Evolutionary conservation across 2,113 vertebrate species (phyloP), one percentile per base, ranked within the genome.

Genomic region (Clupea harengus): DNA sequence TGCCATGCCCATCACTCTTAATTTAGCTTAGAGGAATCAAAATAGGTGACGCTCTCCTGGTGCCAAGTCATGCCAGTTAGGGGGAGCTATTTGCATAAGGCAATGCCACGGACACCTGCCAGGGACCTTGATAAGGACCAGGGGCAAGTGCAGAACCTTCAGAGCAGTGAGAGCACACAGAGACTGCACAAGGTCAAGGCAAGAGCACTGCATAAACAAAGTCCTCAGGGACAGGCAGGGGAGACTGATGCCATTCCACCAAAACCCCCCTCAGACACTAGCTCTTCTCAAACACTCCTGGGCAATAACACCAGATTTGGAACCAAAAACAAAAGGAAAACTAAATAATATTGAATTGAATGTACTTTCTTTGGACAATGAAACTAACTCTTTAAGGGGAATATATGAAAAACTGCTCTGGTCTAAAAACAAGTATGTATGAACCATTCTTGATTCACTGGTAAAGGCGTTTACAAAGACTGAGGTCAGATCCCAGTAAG

Each of bases 111-210:
- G 88, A 85, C 57, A 86, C 82, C 88, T 90, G 89, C 82, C 87
- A 89, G 78, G 44, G 88, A 82, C 60, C 82, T 45, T 87, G 89
- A 90, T 84, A 84, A 88, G 81, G 78, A 86, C 86, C 6, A 81
- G 39, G 81, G 44, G 84, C 49, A 83, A 25, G 25, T 18, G 45
- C 72, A 45, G 72, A 81, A 80, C 84, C 72, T 85, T 85, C 84
- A 45, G 81, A 39, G 45, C 25, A 78, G 72, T 39, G 72, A 57
- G 60, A 83, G 84, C 84, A 64, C 84, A 88, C 85, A 75, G 72
- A 67, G 64, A 60, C 81, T 44, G 5, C 25, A 32, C 81, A 85
- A 85, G 84, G 84, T 52, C 72, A 49, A 13, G 67, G 67, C 82
- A n/a, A 49, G n/a, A 85, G 64, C 84, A 78, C 25, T 46, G 39